Evolutionary conservation across 2,113 vertebrate species (phyloP), one percentile per base, ranked within the genome.

Genomic region (Andinoacara biseriatus): DNA sequence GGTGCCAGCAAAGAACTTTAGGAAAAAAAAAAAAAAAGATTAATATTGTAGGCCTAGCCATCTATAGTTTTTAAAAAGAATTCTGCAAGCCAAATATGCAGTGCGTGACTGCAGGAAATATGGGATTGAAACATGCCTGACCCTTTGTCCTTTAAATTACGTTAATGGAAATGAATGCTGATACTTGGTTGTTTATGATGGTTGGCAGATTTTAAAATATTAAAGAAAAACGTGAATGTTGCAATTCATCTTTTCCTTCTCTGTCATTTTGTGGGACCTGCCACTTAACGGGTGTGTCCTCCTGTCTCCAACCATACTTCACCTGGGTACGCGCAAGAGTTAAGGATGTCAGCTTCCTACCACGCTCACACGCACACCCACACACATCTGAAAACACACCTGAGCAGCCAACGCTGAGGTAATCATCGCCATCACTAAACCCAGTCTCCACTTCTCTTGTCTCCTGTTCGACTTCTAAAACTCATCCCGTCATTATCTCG

Each of bases 401-500:
- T 90, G 87, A 93, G 57, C 29, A 87, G 38, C 52, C 62, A 35
- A 5, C 26, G 24, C 75, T 90, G 88, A 93, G 87, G 90, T 91
- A 93, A 91, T 86, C 87, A 80, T 67, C 78, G 11, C 83, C 54
- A 5, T 62, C 81, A 58, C 76, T 40, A 20, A 43, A 75, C 74
- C 76, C 74, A 57, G 15, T 78, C 83, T 40, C 33, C 58, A 7
- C 38, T 78, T 40, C 52, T 59, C 57, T 67, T 74, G 52, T 85
- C 81, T 84, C 57, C 74, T 11, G 57, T 85, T 92, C 86, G n/a
- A 86, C 86, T 87, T 87, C 74, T 76, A 78, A 92, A 90, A 85
- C 85, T 92, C 78, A 94, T 89, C 82, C 87, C 76, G 61, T 93
- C 90, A 93, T 93, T 93, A 93, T 84, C 84, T 86, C 89, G 87